A percentile compares a stretch with the other conserved stretches of the same genome.
These are phyloP conservation scores for Lochmaea capreae DNA, from an alignment of 2,888 invertebrate species.

Conservation along the genomic window DNA sequence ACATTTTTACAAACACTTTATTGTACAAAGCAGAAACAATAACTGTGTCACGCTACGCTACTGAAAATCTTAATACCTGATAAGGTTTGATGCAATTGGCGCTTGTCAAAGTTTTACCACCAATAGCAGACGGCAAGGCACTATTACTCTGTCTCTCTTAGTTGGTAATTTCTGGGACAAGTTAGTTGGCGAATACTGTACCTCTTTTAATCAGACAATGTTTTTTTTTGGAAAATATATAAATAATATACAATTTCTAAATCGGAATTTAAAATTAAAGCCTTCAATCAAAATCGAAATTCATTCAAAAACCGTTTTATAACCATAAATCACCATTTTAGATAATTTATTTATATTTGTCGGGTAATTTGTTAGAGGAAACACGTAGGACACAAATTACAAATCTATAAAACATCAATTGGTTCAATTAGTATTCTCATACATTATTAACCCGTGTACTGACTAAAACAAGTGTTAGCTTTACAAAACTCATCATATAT, in stretches of 20 bases:
- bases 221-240: neutral
- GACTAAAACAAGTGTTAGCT: conserved; percentile 49
- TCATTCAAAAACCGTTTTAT: conserved; percentile 20
- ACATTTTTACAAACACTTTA: too few species aligned
- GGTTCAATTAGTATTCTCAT: conserved; percentile 50
- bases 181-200: too few species aligned
- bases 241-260: neutral
- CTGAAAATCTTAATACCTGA: too few species aligned
- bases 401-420: conserved; percentile 50
- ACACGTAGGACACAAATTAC: conserved; percentile 42
- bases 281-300: neutral
- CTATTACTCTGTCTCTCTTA: too few species aligned
- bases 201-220: too few species aligned
- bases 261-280: neutral
- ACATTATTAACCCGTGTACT: conserved; percentile 45
- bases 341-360: conserved; percentile 48
- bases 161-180: too few species aligned
- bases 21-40: too few species aligned
- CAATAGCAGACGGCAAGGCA: too few species aligned
- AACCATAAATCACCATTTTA: conserved; percentile 41
- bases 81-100: too few species aligned
- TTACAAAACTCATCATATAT: conserved; percentile 47
- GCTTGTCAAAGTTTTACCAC: too few species aligned
- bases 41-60: too few species aligned
- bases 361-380: conserved; percentile 46